Conservation (phyloP, 2,888 invertebrate species). For the Clistopyga incitator region DNA sequence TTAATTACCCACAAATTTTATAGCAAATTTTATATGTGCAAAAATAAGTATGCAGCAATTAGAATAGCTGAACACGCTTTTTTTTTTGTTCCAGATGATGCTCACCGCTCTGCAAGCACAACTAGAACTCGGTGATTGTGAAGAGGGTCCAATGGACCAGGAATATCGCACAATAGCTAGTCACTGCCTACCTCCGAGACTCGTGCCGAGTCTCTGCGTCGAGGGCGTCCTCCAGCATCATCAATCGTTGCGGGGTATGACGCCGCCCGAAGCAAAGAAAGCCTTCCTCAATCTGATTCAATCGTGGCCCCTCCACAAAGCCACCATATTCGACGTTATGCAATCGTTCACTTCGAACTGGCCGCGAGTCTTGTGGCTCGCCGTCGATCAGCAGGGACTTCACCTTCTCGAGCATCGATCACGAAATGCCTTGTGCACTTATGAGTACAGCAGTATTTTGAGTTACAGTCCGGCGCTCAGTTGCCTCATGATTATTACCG, state of each 20-base stretch:
- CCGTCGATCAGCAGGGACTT: conserved; percentile 96
- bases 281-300: conserved; percentile 96
- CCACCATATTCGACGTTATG: conserved; percentile 97
- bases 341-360: conserved; percentile 98
- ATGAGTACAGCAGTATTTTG: conserved; percentile 95
- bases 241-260: conserved; percentile 94
- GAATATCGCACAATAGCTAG: conserved; percentile 90
- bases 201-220: conserved; percentile 91
- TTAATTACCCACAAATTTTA: background rate
- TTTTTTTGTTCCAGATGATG: conserved; percentile 90
- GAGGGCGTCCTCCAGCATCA: conserved; percentile 96
- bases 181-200: conserved; percentile 93
- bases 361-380: conserved; percentile 96
- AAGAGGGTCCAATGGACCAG: conserved; percentile 86
- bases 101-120: conserved; percentile 97
- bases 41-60: too few species aligned
- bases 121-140: conserved; percentile 94
- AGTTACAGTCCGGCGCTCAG: conserved; percentile 97
- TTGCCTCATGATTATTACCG: conserved; percentile 96
- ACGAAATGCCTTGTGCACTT: conserved; percentile 94
- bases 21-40: background rate
- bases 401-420: conserved; percentile 95
- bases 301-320: conserved; percentile 96
- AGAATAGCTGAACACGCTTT: too few species aligned
- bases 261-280: conserved; percentile 94